Evolutionary conservation across 2,797 vertebrate genomes (phyloP).

Genomic region (Arrhamphus sclerolepis): DNA sequence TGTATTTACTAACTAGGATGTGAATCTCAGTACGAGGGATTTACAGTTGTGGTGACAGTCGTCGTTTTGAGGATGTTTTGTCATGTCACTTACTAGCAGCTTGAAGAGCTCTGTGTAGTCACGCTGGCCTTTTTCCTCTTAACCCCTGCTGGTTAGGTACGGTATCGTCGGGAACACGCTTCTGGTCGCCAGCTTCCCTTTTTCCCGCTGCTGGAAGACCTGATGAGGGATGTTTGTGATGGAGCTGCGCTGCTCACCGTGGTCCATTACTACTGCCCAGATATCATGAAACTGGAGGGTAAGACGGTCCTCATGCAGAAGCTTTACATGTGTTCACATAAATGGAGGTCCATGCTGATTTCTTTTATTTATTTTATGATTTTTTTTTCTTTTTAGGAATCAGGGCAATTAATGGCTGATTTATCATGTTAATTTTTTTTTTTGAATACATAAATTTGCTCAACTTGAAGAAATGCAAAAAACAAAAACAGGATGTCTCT

Average conservation of each 20-base stretch:
- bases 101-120: not conserved
- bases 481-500: too few species aligned
- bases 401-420: too few species aligned
- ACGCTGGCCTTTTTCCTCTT: not conserved
- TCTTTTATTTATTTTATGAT: too few species aligned
- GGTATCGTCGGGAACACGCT: slow-evolving; percentile 93
- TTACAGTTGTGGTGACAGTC: slow-evolving; percentile 31
- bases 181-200: slow-evolving; percentile 88
- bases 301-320: slow-evolving; percentile 67
- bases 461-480: too few species aligned
- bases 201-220: slow-evolving; percentile 92
- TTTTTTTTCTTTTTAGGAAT: too few species aligned
- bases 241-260: slow-evolving; percentile 92
- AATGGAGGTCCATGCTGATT: too few species aligned
- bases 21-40: slow-evolving; percentile 26
- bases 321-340: too few species aligned
- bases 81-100: not conserved
- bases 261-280: slow-evolving; percentile 95
- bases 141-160: slow-evolving; percentile 82
- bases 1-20: slow-evolving; percentile 30
- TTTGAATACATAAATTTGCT: too few species aligned
- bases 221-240: slow-evolving; percentile 94
- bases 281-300: slow-evolving; percentile 97
- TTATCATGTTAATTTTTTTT: too few species aligned
- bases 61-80: slow-evolving; percentile 32